Evolutionary conservation across 2,888 invertebrate species (phyloP).

Genomic region (Plemyria rubiginata): DNA sequence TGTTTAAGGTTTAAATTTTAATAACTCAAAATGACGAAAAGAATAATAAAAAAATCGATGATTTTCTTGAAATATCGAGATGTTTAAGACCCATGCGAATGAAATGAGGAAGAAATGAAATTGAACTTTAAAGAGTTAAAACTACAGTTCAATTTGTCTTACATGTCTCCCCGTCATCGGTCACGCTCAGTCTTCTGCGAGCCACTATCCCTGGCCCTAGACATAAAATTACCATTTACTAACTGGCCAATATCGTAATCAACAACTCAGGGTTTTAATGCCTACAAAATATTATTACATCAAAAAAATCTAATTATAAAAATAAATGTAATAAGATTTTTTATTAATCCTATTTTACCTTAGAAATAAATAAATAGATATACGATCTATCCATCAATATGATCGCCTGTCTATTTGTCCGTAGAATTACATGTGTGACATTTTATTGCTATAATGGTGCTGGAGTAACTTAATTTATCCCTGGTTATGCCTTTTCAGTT

Average conservation of each 20-base stretch:
- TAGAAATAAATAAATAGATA: too few relatives aligned
- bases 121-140: conserved; percentile 31
- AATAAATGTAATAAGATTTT: too few relatives aligned
- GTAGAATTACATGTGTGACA: not conserved
- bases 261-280: too few relatives aligned
- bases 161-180: conserved; percentile 90
- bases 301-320: too few relatives aligned
- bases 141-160: conserved; percentile 72
- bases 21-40: not conserved
- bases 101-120: conserved; percentile 38
- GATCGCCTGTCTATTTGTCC: not conserved
- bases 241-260: not conserved
- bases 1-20: not conserved
- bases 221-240: conserved; percentile 46
- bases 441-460: not conserved
- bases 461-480: not conserved
- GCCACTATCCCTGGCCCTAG: conserved; percentile 82
- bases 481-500: not conserved
- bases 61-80: not conserved
- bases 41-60: not conserved
- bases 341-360: too few relatives aligned
- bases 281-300: too few relatives aligned
- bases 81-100: conserved; percentile 26
- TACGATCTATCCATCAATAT: too few relatives aligned
- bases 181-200: conserved; percentile 87